Evolutionary conservation across 2,888 invertebrate genomes (phyloP).

Genomic region (Sminthurides aquaticus): DNA sequence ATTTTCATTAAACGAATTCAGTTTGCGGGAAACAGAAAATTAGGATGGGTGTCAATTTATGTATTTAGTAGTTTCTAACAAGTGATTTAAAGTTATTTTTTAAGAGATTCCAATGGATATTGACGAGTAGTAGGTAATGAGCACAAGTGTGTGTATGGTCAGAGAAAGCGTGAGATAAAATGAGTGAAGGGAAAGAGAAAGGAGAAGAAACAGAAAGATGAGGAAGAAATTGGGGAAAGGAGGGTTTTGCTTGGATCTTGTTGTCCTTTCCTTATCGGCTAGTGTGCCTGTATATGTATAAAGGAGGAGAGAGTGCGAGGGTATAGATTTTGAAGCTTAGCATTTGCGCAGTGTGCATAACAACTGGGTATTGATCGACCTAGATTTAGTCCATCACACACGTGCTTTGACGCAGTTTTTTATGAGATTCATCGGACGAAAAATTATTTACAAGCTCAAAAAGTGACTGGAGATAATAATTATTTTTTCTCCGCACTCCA

Average conservation of each 20-base stretch:
- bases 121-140: neutral
- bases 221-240: neutral
- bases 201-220: neutral
- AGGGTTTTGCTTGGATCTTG: neutral
- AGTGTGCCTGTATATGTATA: no score
- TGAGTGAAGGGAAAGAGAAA: neutral
- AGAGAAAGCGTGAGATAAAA: neutral
- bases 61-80: no score
- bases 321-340: neutral
- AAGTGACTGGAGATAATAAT: neutral
- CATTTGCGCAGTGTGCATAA: slow-evolving; percentile 23
- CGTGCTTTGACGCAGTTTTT: slow-evolving; percentile 27
- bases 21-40: no score
- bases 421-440: slow-evolving; percentile 5
- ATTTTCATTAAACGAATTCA: no score
- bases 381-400: slow-evolving; percentile 22
- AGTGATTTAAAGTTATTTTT: no score
- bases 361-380: slow-evolving; percentile 25
- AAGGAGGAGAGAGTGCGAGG: neutral
- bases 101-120: no score
- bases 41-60: no score
- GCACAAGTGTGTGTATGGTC: neutral
- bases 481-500: neutral
- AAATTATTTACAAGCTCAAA: slow-evolving; percentile 11
- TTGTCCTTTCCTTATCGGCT: neutral